Base-by-base conservation (phyloP, 2,113 vertebrate genomes). In the Melanostigma gelatinosum region DNA sequence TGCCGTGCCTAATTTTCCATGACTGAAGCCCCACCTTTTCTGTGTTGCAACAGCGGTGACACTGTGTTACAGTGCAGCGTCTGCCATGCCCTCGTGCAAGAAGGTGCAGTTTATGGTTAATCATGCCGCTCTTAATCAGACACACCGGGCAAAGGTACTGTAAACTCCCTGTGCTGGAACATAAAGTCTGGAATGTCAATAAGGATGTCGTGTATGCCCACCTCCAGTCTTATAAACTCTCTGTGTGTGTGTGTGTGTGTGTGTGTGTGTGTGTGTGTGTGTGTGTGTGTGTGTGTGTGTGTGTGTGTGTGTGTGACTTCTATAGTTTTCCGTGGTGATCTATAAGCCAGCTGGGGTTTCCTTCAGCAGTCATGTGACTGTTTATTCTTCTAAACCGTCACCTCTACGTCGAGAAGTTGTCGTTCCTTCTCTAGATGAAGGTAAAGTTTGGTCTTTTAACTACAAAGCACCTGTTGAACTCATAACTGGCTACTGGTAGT, bases 91-190 rank as follows among this genome's bases (percentile, higher is more conserved):
- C 7, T 3, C 8, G 1, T 95, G 92, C 85, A 92, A 92, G 74
- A 89, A 50, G 74, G 87, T 94, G 71, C 68, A 87, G 72, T 95
- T 95, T 68, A 84, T 10, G 0, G 60, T 94, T 40, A 88, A 83
- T 38, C 62, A 64, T 2, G 4, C 48, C 13, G n/a, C 29, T 55
- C 27, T 78, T 20, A 4, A 36, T 60, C 72, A 76, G 8, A 69
- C 60, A 55, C 80, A 75, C 22, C 13, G 42, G 2, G 15, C 77
- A 63, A 77, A 93, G 91, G 94, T 94, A 89, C 57, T 22, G 50
- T 54, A 38, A 13, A 62, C 20, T 73, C 36, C 38, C n/a, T 36
- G 12, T 13, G 74, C 44, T 61, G 60, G 8, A 70, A 18, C 57
- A 12, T 3, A 22, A 36, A 58, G 4, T 24, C 13, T 83, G 24